Evolutionary conservation across 2,113 vertebrate species (phyloP).

Genomic region (Sylvietta virens): DNA sequence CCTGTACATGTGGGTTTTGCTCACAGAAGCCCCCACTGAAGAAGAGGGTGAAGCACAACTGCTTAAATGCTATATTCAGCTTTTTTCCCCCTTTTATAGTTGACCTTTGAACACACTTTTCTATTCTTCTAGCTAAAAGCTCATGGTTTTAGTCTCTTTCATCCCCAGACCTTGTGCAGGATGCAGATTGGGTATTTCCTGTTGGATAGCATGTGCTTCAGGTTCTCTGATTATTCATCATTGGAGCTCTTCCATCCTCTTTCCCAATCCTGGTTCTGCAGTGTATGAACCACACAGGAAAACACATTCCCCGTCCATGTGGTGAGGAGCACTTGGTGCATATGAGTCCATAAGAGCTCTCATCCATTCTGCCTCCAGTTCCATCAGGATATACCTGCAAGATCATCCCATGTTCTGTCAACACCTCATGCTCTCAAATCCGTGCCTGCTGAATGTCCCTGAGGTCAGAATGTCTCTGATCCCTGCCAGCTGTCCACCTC

Average conservation of each 20-base stretch:
- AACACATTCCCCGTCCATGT: neutral
- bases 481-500: neutral
- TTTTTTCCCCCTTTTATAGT: neutral
- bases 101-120: neutral
- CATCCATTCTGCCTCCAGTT: neutral
- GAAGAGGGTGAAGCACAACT: neutral
- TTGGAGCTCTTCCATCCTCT: neutral
- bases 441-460: neutral
- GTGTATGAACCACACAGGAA: neutral
- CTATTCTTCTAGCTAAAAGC: neutral
- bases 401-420: neutral
- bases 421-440: neutral
- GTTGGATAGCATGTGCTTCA: neutral
- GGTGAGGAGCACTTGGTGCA: fast-evolving
- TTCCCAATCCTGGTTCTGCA: neutral
- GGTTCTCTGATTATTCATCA: neutral
- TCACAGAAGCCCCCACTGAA: neutral
- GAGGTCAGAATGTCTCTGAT: neutral
- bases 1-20: neutral
- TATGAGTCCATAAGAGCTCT: neutral
- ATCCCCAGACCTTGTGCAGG: neutral
- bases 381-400: neutral
- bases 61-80: neutral
- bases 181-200: neutral
- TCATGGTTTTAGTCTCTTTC: neutral